phyloP scores from a whole-genome alignment of 2,888 invertebrate species.

The Gymnosoma rotundatum region DNA sequence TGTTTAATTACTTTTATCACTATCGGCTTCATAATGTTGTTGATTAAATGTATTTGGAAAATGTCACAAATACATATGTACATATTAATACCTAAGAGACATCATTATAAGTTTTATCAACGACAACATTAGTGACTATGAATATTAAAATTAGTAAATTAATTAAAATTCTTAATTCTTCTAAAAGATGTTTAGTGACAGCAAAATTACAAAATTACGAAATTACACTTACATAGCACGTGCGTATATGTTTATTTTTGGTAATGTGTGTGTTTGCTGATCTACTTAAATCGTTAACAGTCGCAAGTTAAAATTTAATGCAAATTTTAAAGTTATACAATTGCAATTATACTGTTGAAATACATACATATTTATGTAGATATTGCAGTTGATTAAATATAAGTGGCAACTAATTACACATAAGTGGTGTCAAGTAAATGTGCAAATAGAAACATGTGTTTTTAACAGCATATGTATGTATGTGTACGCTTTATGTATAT shows the following conservation, averaged over 20 bases:
- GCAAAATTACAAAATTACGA: background rate
- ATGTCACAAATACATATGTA: constrained; percentile 21
- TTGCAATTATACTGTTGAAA: constrained; percentile 31
- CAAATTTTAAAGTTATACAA: constrained; percentile 30
- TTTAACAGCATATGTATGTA: background rate
- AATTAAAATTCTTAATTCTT: constrained; percentile 50
- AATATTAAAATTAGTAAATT: constrained; percentile 44
- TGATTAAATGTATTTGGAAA: constrained; percentile 53
- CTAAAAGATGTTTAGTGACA: constrained; percentile 36
- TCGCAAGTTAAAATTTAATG: constrained; percentile 10
- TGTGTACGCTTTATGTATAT: background rate
- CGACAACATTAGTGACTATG: constrained; percentile 39
- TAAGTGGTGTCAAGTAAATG: constrained; percentile 29
- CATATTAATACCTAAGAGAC: constrained; percentile 34
- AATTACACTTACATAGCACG: constrained; percentile 2
- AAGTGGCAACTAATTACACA: constrained; percentile 49
- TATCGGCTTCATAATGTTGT: constrained; percentile 33
- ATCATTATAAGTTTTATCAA: constrained; percentile 41
- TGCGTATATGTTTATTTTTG: background rate
- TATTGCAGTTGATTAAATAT: constrained; percentile 54
- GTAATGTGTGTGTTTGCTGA: background rate
- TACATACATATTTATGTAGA: background rate
- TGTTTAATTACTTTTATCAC: constrained; percentile 58
- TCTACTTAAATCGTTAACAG: background rate
- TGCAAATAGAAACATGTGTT: background rate